Evolutionary conservation across 2,113 vertebrate genomes (phyloP).

Genomic region (Ammodytes dubius): DNA sequence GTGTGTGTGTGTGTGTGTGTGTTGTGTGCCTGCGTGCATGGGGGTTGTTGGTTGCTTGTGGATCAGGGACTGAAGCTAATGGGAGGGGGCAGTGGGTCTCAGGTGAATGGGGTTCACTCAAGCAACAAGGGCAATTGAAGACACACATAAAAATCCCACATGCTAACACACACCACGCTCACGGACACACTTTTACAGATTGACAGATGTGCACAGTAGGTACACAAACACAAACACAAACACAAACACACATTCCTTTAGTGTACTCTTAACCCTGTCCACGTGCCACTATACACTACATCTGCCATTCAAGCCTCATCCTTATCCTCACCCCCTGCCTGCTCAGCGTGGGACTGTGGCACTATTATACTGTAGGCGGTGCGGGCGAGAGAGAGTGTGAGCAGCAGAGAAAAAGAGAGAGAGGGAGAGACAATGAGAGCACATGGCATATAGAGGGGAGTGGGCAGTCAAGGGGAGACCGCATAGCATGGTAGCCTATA

Average conservation of each 20-base stretch:
- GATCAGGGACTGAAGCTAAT: constrained; percentile 60
- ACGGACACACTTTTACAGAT: constrained; percentile 24
- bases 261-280: constrained; percentile 21
- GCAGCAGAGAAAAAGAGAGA: constrained; percentile 34
- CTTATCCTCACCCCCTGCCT: constrained; percentile 61
- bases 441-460: constrained; percentile 51
- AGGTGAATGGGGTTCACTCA: constrained; percentile 82
- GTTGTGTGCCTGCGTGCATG: background rate
- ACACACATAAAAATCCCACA: constrained; percentile 5
- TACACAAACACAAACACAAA: background rate
- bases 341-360: constrained; percentile 69
- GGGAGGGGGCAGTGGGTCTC: constrained; percentile 64
- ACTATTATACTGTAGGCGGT: constrained; percentile 75
- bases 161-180: constrained; percentile 2
- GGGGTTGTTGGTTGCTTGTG: constrained; percentile 20
- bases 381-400: constrained; percentile 44
- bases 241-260: constrained; percentile 38
- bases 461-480: constrained; percentile 58
- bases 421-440: constrained; percentile 63
- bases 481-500: constrained; percentile 58
- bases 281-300: background rate
- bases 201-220: constrained; percentile 18
- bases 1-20: constrained; percentile 39
- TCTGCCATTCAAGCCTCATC: constrained; percentile 54
- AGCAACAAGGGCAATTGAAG: constrained; percentile 67